Percentiles rank a stretch among this genome's conserved stretches.
phyloP scores from a whole-genome alignment of 2,888 invertebrate genomes.

The Minunthozetes semirufus region DNA sequence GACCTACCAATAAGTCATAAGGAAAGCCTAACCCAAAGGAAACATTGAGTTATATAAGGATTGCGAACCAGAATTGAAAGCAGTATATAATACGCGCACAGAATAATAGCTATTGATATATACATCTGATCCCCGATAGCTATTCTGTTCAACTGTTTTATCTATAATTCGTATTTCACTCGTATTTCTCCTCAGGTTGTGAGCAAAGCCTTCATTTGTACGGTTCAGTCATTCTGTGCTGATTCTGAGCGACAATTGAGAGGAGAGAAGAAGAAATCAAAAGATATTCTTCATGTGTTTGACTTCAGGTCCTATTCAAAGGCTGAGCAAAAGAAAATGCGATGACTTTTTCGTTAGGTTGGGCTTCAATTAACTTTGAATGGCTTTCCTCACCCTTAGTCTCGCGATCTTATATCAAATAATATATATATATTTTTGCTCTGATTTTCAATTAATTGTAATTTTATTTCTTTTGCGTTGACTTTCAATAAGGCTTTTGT shows the following conservation, averaged over 20 bases:
- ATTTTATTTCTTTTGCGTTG: too few relatives aligned
- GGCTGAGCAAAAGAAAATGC: too few relatives aligned
- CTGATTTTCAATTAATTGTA: slow-evolving; percentile 10
- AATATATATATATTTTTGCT: background rate
- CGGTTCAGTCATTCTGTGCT: background rate
- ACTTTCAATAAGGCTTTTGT: too few relatives aligned
- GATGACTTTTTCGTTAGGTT: slow-evolving; percentile 14
- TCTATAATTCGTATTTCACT: background rate
- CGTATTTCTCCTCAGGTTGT: background rate
- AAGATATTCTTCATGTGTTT: background rate
- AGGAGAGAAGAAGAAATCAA: background rate
- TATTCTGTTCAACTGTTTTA: background rate
- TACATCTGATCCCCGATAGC: slow-evolving; percentile 9
- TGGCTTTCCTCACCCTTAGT: background rate
- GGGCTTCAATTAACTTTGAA: slow-evolving; percentile 30
- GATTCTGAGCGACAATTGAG: background rate
- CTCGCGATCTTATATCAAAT: too few relatives aligned
- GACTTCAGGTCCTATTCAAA: background rate
- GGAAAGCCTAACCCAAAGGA: background rate
- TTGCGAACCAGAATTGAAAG: slow-evolving; percentile 22
- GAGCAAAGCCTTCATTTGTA: background rate
- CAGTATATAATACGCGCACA: slow-evolving; percentile 9
- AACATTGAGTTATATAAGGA: slow-evolving; percentile 16
- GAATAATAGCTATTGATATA: slow-evolving; percentile 23
- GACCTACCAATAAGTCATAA: background rate